phyloP scores from a whole-genome alignment of 2,888 invertebrate species.

The Drosophila nigricruria region DNA sequence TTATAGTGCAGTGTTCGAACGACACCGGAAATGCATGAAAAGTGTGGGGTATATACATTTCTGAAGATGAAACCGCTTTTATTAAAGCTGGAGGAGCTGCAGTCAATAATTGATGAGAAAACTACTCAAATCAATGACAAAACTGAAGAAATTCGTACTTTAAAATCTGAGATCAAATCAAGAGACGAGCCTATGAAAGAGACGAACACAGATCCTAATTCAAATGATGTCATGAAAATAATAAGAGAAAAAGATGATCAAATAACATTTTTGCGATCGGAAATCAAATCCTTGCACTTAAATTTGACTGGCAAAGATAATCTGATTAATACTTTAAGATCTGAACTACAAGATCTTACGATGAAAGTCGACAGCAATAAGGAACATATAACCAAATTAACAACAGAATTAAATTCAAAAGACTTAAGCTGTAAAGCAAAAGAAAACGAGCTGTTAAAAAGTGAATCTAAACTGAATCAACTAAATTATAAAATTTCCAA shows the following conservation, averaged over 20 bases:
- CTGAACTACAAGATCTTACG: not conserved
- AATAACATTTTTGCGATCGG: not conserved
- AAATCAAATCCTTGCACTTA: not conserved
- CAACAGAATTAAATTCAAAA: not conserved
- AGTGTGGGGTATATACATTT: constrained; percentile 4
- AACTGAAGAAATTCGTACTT: not conserved
- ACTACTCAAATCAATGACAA: not conserved
- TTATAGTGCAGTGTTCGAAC: constrained; percentile 1
- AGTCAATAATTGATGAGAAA: not conserved
- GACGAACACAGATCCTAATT: not conserved
- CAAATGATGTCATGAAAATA: not conserved
- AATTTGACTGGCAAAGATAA: not conserved
- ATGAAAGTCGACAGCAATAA: not conserved
- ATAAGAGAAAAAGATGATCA: not conserved
- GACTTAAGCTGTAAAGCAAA: too few species aligned
- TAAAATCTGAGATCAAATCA: not conserved
- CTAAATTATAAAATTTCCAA: too few species aligned
- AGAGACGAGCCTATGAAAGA: not conserved
- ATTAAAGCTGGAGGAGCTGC: not conserved
- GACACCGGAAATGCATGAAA: constrained; percentile 15
- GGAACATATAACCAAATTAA: too few species aligned
- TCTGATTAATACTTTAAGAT: not conserved
- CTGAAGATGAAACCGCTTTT: constrained; percentile 16
- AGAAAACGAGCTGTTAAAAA: not conserved
- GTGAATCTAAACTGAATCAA: too few species aligned